These are phyloP conservation scores for Molossus molossus DNA, from an alignment of 2,797 vertebrate species.

Conservation along the genomic window DNA sequence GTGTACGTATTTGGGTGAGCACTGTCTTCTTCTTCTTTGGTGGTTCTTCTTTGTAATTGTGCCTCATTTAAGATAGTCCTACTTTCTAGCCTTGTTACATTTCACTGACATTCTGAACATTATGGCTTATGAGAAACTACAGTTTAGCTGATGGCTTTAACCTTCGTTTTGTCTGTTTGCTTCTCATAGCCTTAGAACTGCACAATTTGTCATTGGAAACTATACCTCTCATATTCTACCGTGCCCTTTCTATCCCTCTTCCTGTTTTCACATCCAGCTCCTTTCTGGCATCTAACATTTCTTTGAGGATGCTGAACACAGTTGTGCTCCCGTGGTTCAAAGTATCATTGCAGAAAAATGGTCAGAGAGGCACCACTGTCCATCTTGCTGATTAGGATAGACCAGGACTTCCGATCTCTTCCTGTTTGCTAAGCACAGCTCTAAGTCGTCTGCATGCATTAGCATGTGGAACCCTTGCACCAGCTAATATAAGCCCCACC, in stretches of 20 bases:
- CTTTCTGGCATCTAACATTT: not conserved
- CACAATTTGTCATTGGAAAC: not conserved
- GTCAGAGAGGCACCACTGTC: not conserved
- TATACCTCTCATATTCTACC: not conserved
- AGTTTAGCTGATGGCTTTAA: not conserved
- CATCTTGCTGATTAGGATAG: not conserved
- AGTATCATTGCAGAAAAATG: not conserved
- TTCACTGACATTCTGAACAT: not conserved
- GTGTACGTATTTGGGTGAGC: not conserved
- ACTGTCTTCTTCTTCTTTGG: not conserved
- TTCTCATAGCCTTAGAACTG: not conserved
- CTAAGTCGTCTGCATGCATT: not conserved
- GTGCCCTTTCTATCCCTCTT: not conserved
- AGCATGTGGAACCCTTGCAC: not conserved
- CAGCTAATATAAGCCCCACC: not conserved
- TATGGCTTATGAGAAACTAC: not conserved
- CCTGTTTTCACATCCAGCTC: not conserved
- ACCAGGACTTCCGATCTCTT: not conserved
- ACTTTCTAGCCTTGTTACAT: not conserved
- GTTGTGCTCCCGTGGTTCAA: not conserved
- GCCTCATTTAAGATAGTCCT: not conserved
- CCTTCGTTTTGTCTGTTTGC: not conserved
- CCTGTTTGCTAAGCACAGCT: not conserved
- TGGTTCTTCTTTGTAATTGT: not conserved
- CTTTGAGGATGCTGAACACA: not conserved